Conservation (phyloP, 1,140 invertebrate species). For the Thaumetopoea pityocampa region DNA sequence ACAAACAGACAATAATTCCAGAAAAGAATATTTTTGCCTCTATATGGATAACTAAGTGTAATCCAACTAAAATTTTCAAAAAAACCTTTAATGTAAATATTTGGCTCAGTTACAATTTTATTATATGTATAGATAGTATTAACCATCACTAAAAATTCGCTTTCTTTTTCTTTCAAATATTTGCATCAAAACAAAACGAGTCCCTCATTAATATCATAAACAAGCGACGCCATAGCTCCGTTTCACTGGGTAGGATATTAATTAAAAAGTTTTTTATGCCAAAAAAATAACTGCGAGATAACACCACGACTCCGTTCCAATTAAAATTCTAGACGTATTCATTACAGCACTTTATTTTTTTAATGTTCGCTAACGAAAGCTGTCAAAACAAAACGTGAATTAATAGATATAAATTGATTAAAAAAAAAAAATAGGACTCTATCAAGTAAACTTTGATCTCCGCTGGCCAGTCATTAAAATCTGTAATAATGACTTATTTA, state of each 20-base stretch:
- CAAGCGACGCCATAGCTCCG: slow-evolving; percentile 28
- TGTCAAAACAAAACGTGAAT: slow-evolving; percentile 18
- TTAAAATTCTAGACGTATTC: slow-evolving; percentile 51
- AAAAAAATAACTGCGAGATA: slow-evolving; percentile 30
- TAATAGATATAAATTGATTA: slow-evolving; percentile 10
- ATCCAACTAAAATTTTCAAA: no score
- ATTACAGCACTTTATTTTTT: slow-evolving; percentile 44
- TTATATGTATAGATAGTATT: no score
- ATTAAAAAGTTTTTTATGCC: slow-evolving; percentile 55
- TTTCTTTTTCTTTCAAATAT: neutral
- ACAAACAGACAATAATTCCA: no score
- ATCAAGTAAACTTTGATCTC: slow-evolving; percentile 14
- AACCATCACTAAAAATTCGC: no score
- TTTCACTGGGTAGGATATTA: slow-evolving; percentile 43
- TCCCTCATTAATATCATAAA: slow-evolving; percentile 35
- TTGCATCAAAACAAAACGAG: slow-evolving; percentile 15
- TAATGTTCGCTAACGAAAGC: slow-evolving; percentile 28
- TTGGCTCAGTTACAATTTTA: no score
- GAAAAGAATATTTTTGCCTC: slow-evolving; percentile 5
- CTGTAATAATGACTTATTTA: slow-evolving; percentile 2
- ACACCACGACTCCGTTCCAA: slow-evolving; percentile 29
- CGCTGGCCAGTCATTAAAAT: slow-evolving; percentile 8
- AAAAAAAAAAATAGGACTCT: no score
- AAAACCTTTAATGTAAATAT: no score
- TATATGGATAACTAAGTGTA: slow-evolving; percentile 37